Percentiles rank a stretch among this genome's conserved stretches.
Evolutionary conservation across 2,113 vertebrate genomes (phyloP).

Genomic region (Colossoma macropomum): DNA sequence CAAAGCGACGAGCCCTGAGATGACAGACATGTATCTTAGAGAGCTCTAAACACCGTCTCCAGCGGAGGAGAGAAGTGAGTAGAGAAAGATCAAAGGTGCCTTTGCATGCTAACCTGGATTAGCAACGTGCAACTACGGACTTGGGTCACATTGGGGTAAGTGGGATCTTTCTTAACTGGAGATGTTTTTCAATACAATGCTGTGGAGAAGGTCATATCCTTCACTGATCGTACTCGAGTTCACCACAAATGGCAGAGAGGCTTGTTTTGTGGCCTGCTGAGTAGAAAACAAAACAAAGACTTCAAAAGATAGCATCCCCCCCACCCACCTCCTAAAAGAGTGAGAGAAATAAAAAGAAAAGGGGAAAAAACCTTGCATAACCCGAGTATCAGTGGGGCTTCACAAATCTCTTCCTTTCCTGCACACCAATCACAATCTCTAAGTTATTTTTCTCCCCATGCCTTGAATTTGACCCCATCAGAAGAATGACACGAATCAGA

Average conservation of each 20-base stretch:
- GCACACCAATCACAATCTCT: conserved; percentile 8
- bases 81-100: conserved; percentile 29
- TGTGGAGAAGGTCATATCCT: conserved; percentile 19
- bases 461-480: conserved; percentile 49
- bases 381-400: neutral
- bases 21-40: conserved; percentile 52
- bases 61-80: neutral
- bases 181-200: conserved; percentile 34
- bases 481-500: conserved; percentile 12
- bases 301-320: neutral
- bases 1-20: conserved; percentile 54
- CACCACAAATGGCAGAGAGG: conserved; percentile 32
- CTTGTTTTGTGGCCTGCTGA: conserved; percentile 31
- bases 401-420: conserved; percentile 12
- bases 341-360: neutral
- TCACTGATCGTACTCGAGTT: conserved; percentile 20
- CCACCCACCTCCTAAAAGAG: neutral
- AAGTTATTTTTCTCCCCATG: conserved; percentile 17
- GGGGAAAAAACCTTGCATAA: neutral
- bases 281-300: conserved; percentile 34
- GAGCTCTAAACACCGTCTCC: conserved; percentile 19
- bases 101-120: conserved; percentile 38
- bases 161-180: conserved; percentile 7
- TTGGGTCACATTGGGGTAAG: conserved; percentile 18
- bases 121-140: conserved; percentile 14